Evolutionary conservation across 2,797 vertebrate genomes (phyloP).

Genomic region (Poeciliopsis presidionis): DNA sequence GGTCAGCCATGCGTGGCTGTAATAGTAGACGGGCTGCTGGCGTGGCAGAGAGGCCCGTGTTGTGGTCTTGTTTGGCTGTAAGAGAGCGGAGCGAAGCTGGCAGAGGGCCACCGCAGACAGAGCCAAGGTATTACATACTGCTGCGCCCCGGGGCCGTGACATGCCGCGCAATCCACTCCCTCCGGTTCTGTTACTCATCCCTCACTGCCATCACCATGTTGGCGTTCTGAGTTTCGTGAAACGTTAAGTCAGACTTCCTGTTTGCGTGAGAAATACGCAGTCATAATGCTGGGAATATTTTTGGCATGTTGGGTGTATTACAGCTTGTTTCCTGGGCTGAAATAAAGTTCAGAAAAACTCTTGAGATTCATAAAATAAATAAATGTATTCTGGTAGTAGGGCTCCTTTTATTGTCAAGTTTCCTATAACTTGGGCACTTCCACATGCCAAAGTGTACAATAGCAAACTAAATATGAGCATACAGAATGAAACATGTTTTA

Average conservation of each 20-base stretch:
- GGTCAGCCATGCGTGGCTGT: slow-evolving; percentile 65
- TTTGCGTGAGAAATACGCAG: slow-evolving; percentile 6
- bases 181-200: slow-evolving; percentile 32
- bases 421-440: neutral
- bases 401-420: neutral
- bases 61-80: slow-evolving; percentile 78
- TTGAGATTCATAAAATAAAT: neutral
- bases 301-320: slow-evolving; percentile 39
- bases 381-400: neutral
- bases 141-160: slow-evolving; percentile 30
- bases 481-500: neutral
- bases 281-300: slow-evolving; percentile 26
- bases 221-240: slow-evolving; percentile 14
- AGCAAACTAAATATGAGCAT: neutral
- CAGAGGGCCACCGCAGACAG: slow-evolving; percentile 38
- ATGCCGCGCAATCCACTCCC: slow-evolving; percentile 12
- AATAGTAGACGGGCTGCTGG: slow-evolving; percentile 55
- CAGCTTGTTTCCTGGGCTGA: slow-evolving; percentile 8
- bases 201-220: slow-evolving; percentile 7
- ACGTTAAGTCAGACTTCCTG: slow-evolving; percentile 13
- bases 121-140: slow-evolving; percentile 53
- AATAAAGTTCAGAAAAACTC: neutral
- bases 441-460: neutral
- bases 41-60: slow-evolving; percentile 63
- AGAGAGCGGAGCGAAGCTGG: slow-evolving; percentile 54